A percentile compares a stretch with the other conserved stretches of the same genome.
Conservation (phyloP, 2,797 vertebrate genomes). For the Pteronotus mesoamericanus region DNA sequence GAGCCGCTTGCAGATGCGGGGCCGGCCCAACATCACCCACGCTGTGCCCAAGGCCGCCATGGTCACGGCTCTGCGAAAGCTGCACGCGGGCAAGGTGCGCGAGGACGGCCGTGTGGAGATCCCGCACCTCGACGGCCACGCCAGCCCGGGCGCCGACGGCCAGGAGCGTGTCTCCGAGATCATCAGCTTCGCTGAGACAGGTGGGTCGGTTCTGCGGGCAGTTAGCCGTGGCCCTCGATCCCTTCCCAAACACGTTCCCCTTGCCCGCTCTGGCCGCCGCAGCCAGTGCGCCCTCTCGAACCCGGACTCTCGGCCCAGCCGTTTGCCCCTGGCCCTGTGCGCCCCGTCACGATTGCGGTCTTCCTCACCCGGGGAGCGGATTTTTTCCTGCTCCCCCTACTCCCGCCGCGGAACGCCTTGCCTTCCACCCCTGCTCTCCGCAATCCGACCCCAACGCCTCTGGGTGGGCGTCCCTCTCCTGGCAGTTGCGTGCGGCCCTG, state of each 20-base stretch:
- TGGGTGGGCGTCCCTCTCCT: slow-evolving; percentile 49
- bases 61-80: slow-evolving; percentile 96
- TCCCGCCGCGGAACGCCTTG: neutral
- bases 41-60: slow-evolving; percentile 96
- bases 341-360: neutral
- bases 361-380: neutral
- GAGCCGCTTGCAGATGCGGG: slow-evolving; percentile 94
- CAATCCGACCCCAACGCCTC: slow-evolving; percentile 36
- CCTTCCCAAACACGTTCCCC: too few species aligned
- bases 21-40: slow-evolving; percentile 97
- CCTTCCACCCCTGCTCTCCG: neutral
- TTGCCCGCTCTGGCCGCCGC: neutral
- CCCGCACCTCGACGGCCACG: slow-evolving; percentile 94
- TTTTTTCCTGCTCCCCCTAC: neutral
- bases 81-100: slow-evolving; percentile 94
- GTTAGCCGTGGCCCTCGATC: neutral
- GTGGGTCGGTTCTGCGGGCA: slow-evolving; percentile 80
- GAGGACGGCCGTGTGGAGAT: slow-evolving; percentile 97
- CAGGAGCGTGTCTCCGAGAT: slow-evolving; percentile 95
- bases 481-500: slow-evolving; percentile 63
- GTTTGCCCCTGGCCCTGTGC: neutral
- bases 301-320: neutral
- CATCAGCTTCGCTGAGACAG: slow-evolving; percentile 98
- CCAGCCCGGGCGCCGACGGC: slow-evolving; percentile 87
- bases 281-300: neutral